phyloP scores from a whole-genome alignment of 2,888 invertebrate genomes.

The Liodrosophila aerea region DNA sequence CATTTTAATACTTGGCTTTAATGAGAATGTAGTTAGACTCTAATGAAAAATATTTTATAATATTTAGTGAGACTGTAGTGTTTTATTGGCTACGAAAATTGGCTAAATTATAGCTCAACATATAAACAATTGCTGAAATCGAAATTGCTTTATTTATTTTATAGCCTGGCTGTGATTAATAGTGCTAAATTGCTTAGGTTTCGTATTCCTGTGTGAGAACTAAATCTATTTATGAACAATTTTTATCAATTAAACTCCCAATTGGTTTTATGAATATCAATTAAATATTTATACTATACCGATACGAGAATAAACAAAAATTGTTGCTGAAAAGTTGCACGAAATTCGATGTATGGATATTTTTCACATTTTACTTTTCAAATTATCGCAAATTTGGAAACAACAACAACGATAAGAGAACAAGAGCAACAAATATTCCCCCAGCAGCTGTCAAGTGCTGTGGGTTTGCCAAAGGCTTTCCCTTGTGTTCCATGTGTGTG shows the following conservation, averaged over 20 bases:
- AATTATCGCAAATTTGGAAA: slow-evolving; percentile 5
- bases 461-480: slow-evolving; percentile 4
- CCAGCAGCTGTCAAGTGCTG: neutral
- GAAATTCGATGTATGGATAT: slow-evolving; percentile 7
- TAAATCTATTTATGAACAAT: neutral
- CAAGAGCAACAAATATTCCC: slow-evolving; percentile 5
- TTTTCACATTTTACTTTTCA: slow-evolving; percentile 5
- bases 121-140: no score
- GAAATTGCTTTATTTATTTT: no score
- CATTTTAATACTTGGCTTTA: no score
- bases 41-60: no score
- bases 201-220: no score
- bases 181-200: no score
- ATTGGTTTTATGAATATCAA: slow-evolving; percentile 31
- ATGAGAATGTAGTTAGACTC: no score
- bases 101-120: no score
- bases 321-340: slow-evolving; percentile 1
- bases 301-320: slow-evolving; percentile 5
- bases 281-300: slow-evolving; percentile 17
- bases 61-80: no score
- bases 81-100: no score
- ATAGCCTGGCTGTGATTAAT: no score
- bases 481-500: slow-evolving; percentile 17
- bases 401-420: slow-evolving; percentile 5
- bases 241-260: slow-evolving; percentile 8